Percentiles rank a stretch among this genome's conserved stretches.
Evolutionary conservation across 2,797 vertebrate genomes (phyloP).

Genomic region (Hafferia zeledoni): DNA sequence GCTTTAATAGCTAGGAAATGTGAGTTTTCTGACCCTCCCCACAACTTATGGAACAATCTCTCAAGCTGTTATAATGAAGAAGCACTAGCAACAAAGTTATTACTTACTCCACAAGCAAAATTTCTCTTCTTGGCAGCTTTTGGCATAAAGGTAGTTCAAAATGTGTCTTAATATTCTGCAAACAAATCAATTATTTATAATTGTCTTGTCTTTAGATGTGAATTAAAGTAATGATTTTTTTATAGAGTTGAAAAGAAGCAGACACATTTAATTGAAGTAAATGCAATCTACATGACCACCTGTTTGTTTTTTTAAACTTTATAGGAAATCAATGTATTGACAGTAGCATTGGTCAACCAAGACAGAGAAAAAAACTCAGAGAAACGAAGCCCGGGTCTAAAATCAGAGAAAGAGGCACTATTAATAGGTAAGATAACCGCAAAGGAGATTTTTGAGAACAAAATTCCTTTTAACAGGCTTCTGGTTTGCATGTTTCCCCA

Average conservation of each 20-base stretch:
- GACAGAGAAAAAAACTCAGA: constrained; percentile 85
- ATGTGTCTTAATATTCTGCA: constrained; percentile 24
- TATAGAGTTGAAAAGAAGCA: constrained; percentile 28
- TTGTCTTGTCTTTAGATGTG: constrained; percentile 42
- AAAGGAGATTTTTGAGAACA: not conserved
- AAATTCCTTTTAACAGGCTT: not conserved
- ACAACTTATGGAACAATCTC: not conserved
- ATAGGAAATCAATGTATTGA: constrained; percentile 87
- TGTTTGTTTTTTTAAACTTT: constrained; percentile 53
- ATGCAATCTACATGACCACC: constrained; percentile 44
- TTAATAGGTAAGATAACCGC: constrained; percentile 87
- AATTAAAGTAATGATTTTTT: constrained; percentile 57
- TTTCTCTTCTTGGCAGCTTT: not conserved
- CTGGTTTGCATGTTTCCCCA: not conserved
- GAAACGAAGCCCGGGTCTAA: constrained; percentile 80
- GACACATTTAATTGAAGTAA: constrained; percentile 11
- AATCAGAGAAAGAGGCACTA: constrained; percentile 93
- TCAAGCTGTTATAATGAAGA: constrained; percentile 23
- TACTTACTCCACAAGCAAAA: not conserved
- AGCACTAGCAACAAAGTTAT: constrained; percentile 18
- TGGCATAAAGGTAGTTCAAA: not conserved
- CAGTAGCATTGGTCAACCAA: constrained; percentile 81
- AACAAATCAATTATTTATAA: constrained; percentile 56
- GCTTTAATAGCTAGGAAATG: constrained; percentile 47
- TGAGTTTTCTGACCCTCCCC: constrained; percentile 39